These are phyloP conservation scores for Neodiprion fabricii DNA, from an alignment of 1,140 invertebrate genomes.

Conservation along the genomic window DNA sequence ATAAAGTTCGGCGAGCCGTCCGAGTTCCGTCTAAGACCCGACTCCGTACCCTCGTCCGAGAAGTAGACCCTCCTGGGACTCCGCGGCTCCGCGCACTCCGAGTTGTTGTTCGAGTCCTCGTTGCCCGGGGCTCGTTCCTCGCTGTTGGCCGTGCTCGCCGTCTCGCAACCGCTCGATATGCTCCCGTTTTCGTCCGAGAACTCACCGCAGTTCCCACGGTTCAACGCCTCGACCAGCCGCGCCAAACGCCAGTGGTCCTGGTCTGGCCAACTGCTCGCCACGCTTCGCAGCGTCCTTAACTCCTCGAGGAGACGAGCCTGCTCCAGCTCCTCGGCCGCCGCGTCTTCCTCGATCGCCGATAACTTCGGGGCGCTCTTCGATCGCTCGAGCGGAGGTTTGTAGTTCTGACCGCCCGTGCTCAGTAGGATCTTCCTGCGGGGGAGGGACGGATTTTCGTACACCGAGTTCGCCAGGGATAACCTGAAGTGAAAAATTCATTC, in stretches of 20 bases:
- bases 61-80: slow-evolving; percentile 37
- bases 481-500: slow-evolving; percentile 29
- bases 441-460: slow-evolving; percentile 86
- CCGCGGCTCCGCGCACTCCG: slow-evolving; percentile 28
- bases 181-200: slow-evolving; percentile 72
- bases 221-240: slow-evolving; percentile 52
- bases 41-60: slow-evolving; percentile 27
- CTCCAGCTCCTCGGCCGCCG: slow-evolving; percentile 82
- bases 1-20: slow-evolving; percentile 56
- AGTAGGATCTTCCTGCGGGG: slow-evolving; percentile 80
- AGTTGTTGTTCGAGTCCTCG: slow-evolving; percentile 34
- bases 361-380: slow-evolving; percentile 96
- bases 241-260: slow-evolving; percentile 56
- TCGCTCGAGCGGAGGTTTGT: slow-evolving; percentile 89
- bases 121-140: slow-evolving; percentile 49
- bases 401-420: slow-evolving; percentile 81
- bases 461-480: slow-evolving; percentile 85
- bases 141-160: slow-evolving; percentile 71
- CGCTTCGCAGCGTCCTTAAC: slow-evolving; percentile 51
- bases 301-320: slow-evolving; percentile 56
- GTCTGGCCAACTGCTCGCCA: slow-evolving; percentile 55
- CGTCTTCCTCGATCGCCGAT: slow-evolving; percentile 91
- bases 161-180: slow-evolving; percentile 81
- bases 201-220: slow-evolving; percentile 43
- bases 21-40: slow-evolving; percentile 49